phyloP scores from a whole-genome alignment of 2,888 invertebrate species.

The Anthrax anthrax region DNA sequence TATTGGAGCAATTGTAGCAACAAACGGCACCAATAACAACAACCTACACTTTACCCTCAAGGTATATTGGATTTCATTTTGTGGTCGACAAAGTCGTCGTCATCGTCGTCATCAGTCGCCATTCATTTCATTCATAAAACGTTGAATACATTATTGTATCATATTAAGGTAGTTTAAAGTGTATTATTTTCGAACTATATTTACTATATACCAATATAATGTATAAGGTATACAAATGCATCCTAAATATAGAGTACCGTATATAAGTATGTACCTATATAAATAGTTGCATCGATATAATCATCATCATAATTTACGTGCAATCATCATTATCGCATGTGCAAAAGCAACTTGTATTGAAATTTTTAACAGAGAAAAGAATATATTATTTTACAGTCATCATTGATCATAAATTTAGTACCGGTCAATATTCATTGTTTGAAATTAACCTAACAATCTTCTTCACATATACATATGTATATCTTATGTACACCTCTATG shows the following conservation, averaged over 20 bases:
- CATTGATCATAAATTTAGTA: slow-evolving; percentile 3
- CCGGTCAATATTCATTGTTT: slow-evolving; percentile 2
- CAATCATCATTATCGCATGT: slow-evolving; percentile 18
- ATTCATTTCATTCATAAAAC: slow-evolving; percentile 16
- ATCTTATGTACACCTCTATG: no score
- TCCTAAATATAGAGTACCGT: not conserved
- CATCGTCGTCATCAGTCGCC: slow-evolving; percentile 2
- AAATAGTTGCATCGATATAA: slow-evolving; percentile 4
- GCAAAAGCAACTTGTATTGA: slow-evolving; percentile 12
- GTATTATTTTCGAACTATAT: no score
- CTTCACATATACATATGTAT: no score
- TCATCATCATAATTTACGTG: slow-evolving; percentile 18
- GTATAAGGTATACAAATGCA: not conserved
- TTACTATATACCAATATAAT: not conserved
- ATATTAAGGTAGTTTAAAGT: no score
- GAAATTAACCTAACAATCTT: not conserved
- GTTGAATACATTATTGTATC: no score
- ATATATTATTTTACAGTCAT: no score
- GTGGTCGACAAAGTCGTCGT: slow-evolving; percentile 7
- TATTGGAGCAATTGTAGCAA: no score
- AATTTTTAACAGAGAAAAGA: not conserved
- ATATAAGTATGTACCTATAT: slow-evolving; percentile 5
- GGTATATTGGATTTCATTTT: slow-evolving; percentile 13
- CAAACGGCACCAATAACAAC: not conserved
- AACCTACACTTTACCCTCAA: slow-evolving; percentile 6